These are phyloP conservation scores for Andrena bicolor DNA, from an alignment of 2,888 invertebrate genomes.

Conservation along the genomic window DNA sequence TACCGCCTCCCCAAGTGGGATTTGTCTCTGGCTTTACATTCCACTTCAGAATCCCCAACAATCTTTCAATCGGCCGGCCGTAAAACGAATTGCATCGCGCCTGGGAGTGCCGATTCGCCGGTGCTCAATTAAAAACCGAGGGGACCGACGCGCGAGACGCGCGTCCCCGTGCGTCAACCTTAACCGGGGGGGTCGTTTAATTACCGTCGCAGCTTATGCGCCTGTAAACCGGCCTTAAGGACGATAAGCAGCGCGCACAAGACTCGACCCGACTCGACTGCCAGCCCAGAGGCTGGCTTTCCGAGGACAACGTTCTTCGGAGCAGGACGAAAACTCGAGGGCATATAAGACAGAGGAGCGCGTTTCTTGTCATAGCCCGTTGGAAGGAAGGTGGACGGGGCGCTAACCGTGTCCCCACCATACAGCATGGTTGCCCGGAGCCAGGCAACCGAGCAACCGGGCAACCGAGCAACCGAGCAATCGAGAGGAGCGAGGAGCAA, in stretches of 20 bases:
- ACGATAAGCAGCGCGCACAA: slow-evolving; percentile 33
- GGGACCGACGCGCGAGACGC: slow-evolving; percentile 44
- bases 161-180: slow-evolving; percentile 58
- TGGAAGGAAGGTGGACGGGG: slow-evolving; percentile 63
- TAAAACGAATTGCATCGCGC: slow-evolving; percentile 38
- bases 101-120: background rate
- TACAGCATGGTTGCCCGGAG: slow-evolving; percentile 15
- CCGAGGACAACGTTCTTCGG: slow-evolving; percentile 61
- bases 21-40: no score
- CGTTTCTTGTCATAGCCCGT: slow-evolving; percentile 71
- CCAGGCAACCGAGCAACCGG: slow-evolving; percentile 36
- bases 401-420: slow-evolving; percentile 68
- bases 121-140: slow-evolving; percentile 59
- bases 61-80: slow-evolving; percentile 14
- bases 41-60: background rate
- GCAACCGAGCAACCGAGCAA: slow-evolving; percentile 28
- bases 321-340: slow-evolving; percentile 66
- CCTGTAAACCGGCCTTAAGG: slow-evolving; percentile 67
- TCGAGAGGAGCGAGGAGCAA: slow-evolving; percentile 36
- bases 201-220: slow-evolving; percentile 63
- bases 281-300: background rate
- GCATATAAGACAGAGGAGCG: slow-evolving; percentile 64
- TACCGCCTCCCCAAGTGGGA: no score
- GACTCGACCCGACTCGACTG: slow-evolving; percentile 3
- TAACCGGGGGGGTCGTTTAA: slow-evolving; percentile 63